Evolutionary conservation across 2,888 invertebrate genomes (phyloP).

Genomic region (Sisyra terminalis): DNA sequence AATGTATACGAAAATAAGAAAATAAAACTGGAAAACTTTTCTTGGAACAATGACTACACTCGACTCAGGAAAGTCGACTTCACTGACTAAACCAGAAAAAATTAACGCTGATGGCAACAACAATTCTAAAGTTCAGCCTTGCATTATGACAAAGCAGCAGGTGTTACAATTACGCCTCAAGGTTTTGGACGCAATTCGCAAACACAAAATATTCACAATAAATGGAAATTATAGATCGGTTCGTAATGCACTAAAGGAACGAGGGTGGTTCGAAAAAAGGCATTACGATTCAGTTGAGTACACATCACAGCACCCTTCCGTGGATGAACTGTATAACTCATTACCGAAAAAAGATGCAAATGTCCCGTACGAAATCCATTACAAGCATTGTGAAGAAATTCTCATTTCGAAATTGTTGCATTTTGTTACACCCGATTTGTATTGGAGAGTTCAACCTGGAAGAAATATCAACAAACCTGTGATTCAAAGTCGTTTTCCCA

Average conservation of each 20-base stretch:
- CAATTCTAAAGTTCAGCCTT: no score
- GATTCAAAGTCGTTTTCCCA: constrained; percentile 64
- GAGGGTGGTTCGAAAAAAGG: constrained; percentile 57
- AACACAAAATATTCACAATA: constrained; percentile 43
- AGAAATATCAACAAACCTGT: constrained; percentile 22
- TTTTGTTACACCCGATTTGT: constrained; percentile 66
- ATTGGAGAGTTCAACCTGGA: constrained; percentile 47
- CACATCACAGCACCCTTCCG: background rate
- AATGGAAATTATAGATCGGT: constrained; percentile 54
- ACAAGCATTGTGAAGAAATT: constrained; percentile 48
- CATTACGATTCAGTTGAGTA: background rate
- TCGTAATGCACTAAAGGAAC: constrained; percentile 44
- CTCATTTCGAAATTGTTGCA: constrained; percentile 61
- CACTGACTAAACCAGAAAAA: no score
- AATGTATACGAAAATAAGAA: no score
- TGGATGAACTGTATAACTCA: constrained; percentile 25
- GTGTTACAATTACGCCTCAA: constrained; percentile 13
- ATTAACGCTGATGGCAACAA: no score
- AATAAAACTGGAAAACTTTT: no score
- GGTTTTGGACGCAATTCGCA: constrained; percentile 46
- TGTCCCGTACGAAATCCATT: constrained; percentile 26
- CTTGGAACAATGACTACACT: no score
- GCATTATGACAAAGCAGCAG: no score
- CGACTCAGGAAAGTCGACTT: no score
- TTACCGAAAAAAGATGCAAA: constrained; percentile 24